Conservation (phyloP, 2,113 vertebrate species). For the Dasyurus viverrinus region DNA sequence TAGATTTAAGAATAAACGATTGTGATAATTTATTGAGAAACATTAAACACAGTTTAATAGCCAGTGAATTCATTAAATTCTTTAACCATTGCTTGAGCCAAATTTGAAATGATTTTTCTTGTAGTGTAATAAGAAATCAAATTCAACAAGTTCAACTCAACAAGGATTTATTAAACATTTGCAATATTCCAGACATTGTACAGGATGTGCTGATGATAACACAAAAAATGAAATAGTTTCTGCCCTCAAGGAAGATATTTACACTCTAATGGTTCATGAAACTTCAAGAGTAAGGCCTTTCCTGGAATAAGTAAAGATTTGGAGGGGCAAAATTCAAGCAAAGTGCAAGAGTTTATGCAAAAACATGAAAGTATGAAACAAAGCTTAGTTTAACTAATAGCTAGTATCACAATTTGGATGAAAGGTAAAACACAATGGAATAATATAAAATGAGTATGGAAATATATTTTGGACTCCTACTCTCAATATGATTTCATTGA, state of each 20-base stretch:
- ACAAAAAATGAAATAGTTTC: neutral
- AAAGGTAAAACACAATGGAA: neutral
- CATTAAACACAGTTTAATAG: constrained; percentile 25
- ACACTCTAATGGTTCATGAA: neutral
- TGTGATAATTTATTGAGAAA: constrained; percentile 12
- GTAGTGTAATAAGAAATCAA: neutral
- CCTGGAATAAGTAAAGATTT: neutral
- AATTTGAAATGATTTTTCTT: neutral
- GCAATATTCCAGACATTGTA: neutral
- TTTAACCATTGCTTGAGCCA: neutral
- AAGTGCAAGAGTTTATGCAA: too few species aligned
- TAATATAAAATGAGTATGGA: neutral
- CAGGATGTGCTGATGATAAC: neutral
- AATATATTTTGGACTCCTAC: neutral
- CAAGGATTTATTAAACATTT: neutral
- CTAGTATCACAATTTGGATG: neutral
- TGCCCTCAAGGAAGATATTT: neutral
- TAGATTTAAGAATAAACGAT: constrained; percentile 9
- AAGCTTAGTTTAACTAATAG: neutral
- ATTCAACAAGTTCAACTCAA: neutral
- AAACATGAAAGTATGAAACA: neutral
- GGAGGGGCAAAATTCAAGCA: neutral
- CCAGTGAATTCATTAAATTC: constrained; percentile 8
- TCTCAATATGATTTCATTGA: neutral
- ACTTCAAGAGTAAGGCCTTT: neutral